Evolutionary conservation across 1,140 invertebrate species (phyloP).

Genomic region (Nymphalis io): DNA sequence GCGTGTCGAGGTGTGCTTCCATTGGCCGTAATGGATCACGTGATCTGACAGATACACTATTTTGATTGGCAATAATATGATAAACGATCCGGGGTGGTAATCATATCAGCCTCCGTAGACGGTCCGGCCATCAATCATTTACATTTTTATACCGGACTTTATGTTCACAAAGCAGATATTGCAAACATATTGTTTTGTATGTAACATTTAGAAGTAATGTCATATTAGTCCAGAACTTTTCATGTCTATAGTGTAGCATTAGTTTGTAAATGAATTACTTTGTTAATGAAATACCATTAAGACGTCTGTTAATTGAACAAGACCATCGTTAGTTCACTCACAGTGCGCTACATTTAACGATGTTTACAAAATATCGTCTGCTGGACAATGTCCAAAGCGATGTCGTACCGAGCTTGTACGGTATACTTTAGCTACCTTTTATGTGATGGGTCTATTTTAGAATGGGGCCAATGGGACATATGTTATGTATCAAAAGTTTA

Average conservation of each 20-base stretch:
- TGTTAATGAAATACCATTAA: slow-evolving; percentile 47
- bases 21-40: slow-evolving; percentile 69
- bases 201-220: slow-evolving; percentile 44
- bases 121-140: slow-evolving; percentile 65
- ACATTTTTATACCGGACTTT: slow-evolving; percentile 60
- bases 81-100: slow-evolving; percentile 74
- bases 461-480: slow-evolving; percentile 63
- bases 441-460: slow-evolving; percentile 67
- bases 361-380: slow-evolving; percentile 68
- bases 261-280: slow-evolving; percentile 48
- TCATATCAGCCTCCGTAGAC: slow-evolving; percentile 69
- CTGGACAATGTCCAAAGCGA: slow-evolving; percentile 72
- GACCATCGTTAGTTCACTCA: slow-evolving; percentile 56
- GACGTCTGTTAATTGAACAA: slow-evolving; percentile 40
- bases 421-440: slow-evolving; percentile 62
- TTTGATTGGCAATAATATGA: slow-evolving; percentile 81
- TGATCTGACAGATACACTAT: slow-evolving; percentile 79
- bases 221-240: slow-evolving; percentile 42
- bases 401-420: slow-evolving; percentile 57
- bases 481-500: slow-evolving; percentile 47
- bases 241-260: slow-evolving; percentile 58
- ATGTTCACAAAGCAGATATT: slow-evolving; percentile 55
- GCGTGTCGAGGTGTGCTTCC: slow-evolving; percentile 50
- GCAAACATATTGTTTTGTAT: slow-evolving; percentile 39
- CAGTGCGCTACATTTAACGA: slow-evolving; percentile 58